Conservation (phyloP, 2,888 invertebrate species). For the Cantharis flavilabris region DNA sequence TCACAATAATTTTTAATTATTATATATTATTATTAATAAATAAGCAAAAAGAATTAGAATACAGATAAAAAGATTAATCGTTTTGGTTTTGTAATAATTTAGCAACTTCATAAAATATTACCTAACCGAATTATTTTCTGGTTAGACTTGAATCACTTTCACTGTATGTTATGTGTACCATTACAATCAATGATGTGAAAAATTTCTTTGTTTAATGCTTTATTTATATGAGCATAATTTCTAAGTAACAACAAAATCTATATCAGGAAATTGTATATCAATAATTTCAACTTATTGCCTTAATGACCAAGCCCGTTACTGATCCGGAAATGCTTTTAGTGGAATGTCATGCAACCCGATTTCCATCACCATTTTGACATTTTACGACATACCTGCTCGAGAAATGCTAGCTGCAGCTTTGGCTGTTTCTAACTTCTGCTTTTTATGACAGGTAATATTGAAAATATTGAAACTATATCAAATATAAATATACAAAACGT, state of each 20-base stretch:
- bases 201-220: too few relatives aligned
- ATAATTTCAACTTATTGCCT: constrained; percentile 44
- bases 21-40: too few relatives aligned
- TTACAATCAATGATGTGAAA: too few relatives aligned
- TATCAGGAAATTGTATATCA: constrained; percentile 48
- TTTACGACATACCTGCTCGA: constrained; percentile 46
- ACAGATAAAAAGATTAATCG: too few relatives aligned
- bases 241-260: constrained; percentile 43
- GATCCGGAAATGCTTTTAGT: constrained; percentile 53
- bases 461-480: constrained; percentile 23
- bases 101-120: too few relatives aligned
- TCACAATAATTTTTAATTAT: too few relatives aligned
- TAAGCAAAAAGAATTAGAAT: too few relatives aligned
- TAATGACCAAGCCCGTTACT: constrained; percentile 38
- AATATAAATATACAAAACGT: constrained; percentile 16
- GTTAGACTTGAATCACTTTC: too few relatives aligned
- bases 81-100: too few relatives aligned
- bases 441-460: constrained; percentile 30
- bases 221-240: constrained; percentile 29
- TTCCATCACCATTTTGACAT: constrained; percentile 51
- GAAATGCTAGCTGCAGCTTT: constrained; percentile 20
- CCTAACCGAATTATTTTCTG: too few relatives aligned
- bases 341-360: constrained; percentile 50
- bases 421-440: constrained; percentile 27
- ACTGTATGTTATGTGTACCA: too few relatives aligned